A percentile compares a stretch with the other conserved stretches of the same genome.
Evolutionary conservation across 2,113 vertebrate genomes (phyloP).

Genomic region (Stigmatopora argus): DNA sequence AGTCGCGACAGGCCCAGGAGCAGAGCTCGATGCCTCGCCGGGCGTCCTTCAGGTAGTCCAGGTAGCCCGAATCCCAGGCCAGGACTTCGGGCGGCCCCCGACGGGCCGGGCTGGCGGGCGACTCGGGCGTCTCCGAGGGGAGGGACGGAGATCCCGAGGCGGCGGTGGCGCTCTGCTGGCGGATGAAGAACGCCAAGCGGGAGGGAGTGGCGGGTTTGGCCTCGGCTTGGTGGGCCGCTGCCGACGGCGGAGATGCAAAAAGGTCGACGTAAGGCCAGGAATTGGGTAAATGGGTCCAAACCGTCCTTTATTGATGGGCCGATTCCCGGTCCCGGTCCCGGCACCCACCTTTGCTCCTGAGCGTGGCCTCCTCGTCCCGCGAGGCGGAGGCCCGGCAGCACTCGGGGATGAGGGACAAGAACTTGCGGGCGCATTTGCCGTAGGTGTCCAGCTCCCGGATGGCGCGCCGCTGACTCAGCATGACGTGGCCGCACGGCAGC

Average conservation of each 20-base stretch:
- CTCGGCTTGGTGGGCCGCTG: conserved; percentile 80
- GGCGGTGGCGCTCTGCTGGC: conserved; percentile 73
- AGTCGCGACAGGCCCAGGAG: conserved; percentile 81
- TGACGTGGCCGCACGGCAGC: conserved; percentile 92
- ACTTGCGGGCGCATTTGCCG: conserved; percentile 85
- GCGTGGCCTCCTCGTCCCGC: conserved; percentile 75
- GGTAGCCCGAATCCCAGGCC: conserved; percentile 86
- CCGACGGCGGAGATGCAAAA: neutral
- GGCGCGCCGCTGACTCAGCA: conserved; percentile 92
- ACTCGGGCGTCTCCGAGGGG: conserved; percentile 42
- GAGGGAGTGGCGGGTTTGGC: conserved; percentile 84
- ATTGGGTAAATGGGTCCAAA: too few relatives aligned
- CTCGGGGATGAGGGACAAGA: conserved; percentile 88
- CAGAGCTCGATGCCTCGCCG: conserved; percentile 79
- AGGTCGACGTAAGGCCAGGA: too few relatives aligned
- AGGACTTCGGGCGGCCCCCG: conserved; percentile 55
- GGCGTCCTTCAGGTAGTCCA: conserved; percentile 88
- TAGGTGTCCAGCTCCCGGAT: conserved; percentile 89
- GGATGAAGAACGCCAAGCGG: conserved; percentile 84
- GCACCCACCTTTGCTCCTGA: conserved; percentile 80
- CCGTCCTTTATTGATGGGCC: too few relatives aligned
- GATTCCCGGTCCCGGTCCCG: too few relatives aligned
- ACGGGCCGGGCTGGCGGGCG: conserved; percentile 73
- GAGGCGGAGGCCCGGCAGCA: conserved; percentile 76
- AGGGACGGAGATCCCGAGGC: conserved; percentile 44